Base-by-base conservation (phyloP, 2,888 invertebrate genomes). In the Athrips mouffetella region DNA sequence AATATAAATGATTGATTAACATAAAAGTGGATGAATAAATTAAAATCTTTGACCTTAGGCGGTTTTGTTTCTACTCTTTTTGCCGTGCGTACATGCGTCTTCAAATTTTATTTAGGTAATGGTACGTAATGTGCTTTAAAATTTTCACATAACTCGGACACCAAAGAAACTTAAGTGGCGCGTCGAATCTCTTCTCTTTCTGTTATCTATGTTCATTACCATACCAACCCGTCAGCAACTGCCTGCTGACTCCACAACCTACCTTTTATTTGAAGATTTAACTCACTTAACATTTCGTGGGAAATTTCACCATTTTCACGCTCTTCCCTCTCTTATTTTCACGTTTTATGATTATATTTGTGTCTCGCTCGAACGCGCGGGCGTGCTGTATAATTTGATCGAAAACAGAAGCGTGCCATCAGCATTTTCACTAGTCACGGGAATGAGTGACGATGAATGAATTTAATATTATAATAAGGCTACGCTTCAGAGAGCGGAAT, bases 261-360 rank as follows among this genome's bases (percentile, higher is more conserved):
- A 84, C 83, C 82, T 84, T 82, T 81, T 84, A 84, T 83, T 81
- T 79, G 76, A 71, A 73, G 80, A 80, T 81, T 87, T 85, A 80
- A 86, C 83, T 83, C 79, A 78, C 75, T 85, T 82, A 80, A 77
- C 76, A 78, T 81, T 79, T 72, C 72, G 69, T 71, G 68, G 69
- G 68, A 72, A 79, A 80, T 76, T 75, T 73, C 60, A 55, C 55
- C 57, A 33, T 20, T 35, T 45, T 35, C 35, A 25, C 45, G 45
- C 45, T 25, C 58, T 55, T 37, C 33, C 54, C 55, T 73, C 74
- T 59, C 64, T 72, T 60, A 77, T 67, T 39, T 67, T 55, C 71
- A 52, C 55, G 47, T 52, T 51, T 54, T 50, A 55, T 56, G 60
- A 63, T 65, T 59, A 63, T 68, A 65, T 58, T 63, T 59, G 64